Base-by-base conservation (phyloP, 2,797 vertebrate genomes). In the Knipowitschia caucasica region DNA sequence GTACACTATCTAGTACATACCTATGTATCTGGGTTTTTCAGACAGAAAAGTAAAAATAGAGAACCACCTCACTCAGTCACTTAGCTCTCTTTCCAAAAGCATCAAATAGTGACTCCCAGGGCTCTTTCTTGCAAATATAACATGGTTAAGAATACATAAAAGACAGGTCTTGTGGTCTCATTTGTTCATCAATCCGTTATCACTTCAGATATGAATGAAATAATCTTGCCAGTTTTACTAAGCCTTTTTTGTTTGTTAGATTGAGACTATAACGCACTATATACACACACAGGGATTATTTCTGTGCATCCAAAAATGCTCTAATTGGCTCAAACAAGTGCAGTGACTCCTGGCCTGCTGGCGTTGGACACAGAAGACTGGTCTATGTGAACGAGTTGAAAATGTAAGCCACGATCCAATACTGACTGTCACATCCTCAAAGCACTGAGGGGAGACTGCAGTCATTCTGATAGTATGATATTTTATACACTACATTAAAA, bases 321-420 rank as follows among this genome's bases (percentile, higher is more conserved):
- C 53, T 63, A 79, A 76, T 78, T 81, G 80, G 77, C 64, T 67
- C 68, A 64, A 73, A 50, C 60, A 53, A 68, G 63, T 55, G 67
- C 77, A 73, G 61, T 71, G 68, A 52, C 10, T 76, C 51, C 53
- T 34, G 60, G 44, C 35, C 46, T 11, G 34, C 57, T 75, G 71
- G 57, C 51, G 2, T 10, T 64, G 68, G 61, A 68, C 72, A 67
- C 35, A 11, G 64, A 67, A 76, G 64, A 62, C 68, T 65, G 63
- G 42, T 59, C 42, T 54, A 18, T 52, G 20, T 40, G 40, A 24
- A 31, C 42, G 23, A 38, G 40, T 45, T 56, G 49, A 7, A 24
- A 20, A 40, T 50, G 20, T 47, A 36, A 61, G 50, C 53, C 39
- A 65, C 47, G 72, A 51, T 45, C 29, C 57, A 4, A 40, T 31